phyloP scores from a whole-genome alignment of 2,797 vertebrate genomes.

The Artibeus jamaicensis region DNA sequence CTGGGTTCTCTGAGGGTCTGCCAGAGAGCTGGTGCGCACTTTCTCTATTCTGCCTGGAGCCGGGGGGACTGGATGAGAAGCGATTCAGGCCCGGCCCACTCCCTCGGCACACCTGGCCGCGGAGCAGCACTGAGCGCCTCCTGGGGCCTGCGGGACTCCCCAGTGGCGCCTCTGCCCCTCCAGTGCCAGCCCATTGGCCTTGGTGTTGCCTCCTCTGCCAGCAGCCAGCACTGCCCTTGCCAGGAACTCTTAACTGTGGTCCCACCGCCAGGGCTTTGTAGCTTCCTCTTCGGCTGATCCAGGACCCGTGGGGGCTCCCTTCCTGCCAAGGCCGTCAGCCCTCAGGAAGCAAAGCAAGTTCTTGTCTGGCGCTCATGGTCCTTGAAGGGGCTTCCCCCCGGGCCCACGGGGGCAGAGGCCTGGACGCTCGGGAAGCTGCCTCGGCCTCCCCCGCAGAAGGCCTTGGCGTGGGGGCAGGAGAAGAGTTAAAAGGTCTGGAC shows the following conservation, averaged over 20 bases:
- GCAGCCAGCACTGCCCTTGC: conserved; percentile 44
- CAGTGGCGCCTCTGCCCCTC: background rate
- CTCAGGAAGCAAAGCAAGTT: background rate
- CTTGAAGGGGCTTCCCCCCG: too few relatives aligned
- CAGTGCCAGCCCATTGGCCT: conserved; percentile 29
- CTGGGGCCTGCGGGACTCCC: background rate
- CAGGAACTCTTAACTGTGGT: conserved; percentile 44
- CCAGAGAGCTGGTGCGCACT: background rate
- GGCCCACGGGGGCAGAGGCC: background rate
- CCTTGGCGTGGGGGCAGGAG: background rate
- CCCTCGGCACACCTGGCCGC: background rate
- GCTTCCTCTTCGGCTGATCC: background rate
- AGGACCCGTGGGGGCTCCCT: background rate
- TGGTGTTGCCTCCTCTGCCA: conserved; percentile 23
- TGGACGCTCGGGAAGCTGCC: fast-evolving
- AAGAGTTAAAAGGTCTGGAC: conserved; percentile 81
- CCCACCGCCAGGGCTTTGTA: conserved; percentile 14
- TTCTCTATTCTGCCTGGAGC: background rate
- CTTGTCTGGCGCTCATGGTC: background rate
- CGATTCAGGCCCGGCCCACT: background rate
- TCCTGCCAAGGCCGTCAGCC: background rate
- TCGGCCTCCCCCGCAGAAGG: background rate
- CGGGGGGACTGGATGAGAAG: background rate
- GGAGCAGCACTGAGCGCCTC: background rate
- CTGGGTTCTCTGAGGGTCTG: background rate